phyloP scores from a whole-genome alignment of 1,140 invertebrate species.

The Adoxophyes honmai region DNA sequence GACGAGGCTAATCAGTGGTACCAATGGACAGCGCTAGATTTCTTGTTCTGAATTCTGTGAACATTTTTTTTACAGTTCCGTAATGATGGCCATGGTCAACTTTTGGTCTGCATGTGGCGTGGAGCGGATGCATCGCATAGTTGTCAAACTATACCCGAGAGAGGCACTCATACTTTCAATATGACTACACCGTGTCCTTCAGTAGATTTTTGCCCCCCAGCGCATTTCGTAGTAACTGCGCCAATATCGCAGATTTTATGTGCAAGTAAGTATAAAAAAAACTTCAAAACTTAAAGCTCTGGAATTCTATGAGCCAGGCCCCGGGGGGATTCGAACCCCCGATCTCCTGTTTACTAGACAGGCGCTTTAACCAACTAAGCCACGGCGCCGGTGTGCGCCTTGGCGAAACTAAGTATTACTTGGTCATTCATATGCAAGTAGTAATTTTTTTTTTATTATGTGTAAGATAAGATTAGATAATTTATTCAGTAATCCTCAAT shows the following conservation, averaged over 20 bases:
- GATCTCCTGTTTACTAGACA: conserved; percentile 82
- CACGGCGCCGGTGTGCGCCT: conserved; percentile 68
- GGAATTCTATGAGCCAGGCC: conserved; percentile 48
- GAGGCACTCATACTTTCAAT: conserved; percentile 49
- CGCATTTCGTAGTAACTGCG: conserved; percentile 46
- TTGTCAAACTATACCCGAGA: conserved; percentile 48
- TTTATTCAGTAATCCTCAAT: too few species aligned
- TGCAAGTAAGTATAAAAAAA: conserved; percentile 50
- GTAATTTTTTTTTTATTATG: too few species aligned
- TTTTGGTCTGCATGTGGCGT: conserved; percentile 57
- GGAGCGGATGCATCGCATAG: conserved; percentile 51
- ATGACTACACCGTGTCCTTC: conserved; percentile 55
- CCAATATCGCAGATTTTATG: conserved; percentile 46
- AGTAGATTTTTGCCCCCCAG: conserved; percentile 54
- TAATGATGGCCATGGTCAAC: conserved; percentile 50
- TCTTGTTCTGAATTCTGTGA: not conserved
- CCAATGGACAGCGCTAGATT: not conserved
- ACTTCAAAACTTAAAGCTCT: conserved; percentile 24
- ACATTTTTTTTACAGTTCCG: conserved; percentile 39
- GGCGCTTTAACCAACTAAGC: conserved; percentile 82
- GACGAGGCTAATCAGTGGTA: not conserved
- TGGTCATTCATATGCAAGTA: conserved; percentile 9
- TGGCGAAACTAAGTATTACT: conserved; percentile 24
- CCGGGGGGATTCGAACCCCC: conserved; percentile 81
- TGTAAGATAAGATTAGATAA: too few species aligned